Percentiles rank a stretch among this genome's conserved stretches.
These are phyloP conservation scores for Ceyx margarethae DNA, from an alignment of 2,113 vertebrate genomes.

Conservation along the genomic window DNA sequence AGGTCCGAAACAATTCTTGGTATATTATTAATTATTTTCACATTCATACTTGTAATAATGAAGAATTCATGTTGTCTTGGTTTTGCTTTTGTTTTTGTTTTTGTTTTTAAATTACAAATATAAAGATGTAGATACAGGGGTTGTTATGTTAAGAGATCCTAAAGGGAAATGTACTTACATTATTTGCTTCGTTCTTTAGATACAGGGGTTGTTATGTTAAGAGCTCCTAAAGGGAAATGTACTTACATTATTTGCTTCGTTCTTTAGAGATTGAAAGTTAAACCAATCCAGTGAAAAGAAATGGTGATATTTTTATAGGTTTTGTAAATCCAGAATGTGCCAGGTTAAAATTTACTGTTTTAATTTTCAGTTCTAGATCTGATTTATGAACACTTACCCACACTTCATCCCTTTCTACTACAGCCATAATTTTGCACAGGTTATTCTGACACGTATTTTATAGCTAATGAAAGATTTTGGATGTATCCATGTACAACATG, in stretches of 20 bases:
- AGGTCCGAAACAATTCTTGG: neutral
- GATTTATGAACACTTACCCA: conserved; percentile 28
- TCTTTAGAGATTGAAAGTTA: neutral
- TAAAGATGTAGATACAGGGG: neutral
- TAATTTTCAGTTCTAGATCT: conserved; percentile 15
- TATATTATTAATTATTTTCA: conserved; percentile 45
- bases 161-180: neutral
- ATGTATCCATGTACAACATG: neutral
- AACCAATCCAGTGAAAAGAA: neutral
- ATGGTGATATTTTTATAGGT: neutral
- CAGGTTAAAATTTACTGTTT: conserved; percentile 45
- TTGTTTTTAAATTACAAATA: neutral
- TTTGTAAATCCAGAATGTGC: neutral
- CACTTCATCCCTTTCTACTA: neutral
- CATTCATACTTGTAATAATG: neutral
- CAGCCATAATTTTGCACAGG: neutral
- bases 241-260: neutral
- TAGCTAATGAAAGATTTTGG: conserved; percentile 16
- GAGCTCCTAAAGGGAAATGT: neutral
- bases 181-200: neutral
- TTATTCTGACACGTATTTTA: conserved; percentile 17
- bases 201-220: neutral
- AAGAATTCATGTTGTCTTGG: neutral
- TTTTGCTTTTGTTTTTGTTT: too few relatives aligned
- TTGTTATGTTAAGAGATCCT: neutral